Evolutionary conservation across 1,140 invertebrate species (phyloP).

Genomic region (Aphelinus atriplicis): DNA sequence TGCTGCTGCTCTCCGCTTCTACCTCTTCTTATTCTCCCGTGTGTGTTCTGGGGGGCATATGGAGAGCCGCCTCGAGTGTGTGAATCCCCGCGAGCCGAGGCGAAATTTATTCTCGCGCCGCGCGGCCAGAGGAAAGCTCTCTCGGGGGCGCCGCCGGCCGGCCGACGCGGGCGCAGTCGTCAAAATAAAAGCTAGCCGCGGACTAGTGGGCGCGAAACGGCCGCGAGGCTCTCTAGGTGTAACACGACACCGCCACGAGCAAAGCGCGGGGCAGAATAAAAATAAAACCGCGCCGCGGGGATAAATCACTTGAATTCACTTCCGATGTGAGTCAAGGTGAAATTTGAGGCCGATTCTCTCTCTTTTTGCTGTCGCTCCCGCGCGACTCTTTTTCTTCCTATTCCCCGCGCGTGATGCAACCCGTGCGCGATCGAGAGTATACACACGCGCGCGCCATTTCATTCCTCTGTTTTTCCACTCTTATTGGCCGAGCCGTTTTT

Average conservation of each 20-base stretch:
- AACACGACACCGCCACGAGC: no score
- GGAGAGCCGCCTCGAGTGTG: neutral
- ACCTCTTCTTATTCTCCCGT: neutral
- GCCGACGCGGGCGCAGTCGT: neutral
- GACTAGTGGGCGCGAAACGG: no score
- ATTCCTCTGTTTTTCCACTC: no score
- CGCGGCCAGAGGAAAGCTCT: slow-evolving; percentile 21
- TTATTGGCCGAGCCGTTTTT: no score
- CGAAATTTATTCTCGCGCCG: slow-evolving; percentile 28
- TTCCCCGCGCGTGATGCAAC: no score
- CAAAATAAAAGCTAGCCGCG: no score
- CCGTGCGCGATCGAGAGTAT: no score
- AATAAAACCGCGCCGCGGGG: slow-evolving; percentile 6
- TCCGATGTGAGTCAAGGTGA: slow-evolving; percentile 35
- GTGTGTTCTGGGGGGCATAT: neutral
- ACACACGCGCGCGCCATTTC: no score
- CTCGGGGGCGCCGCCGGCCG: no score
- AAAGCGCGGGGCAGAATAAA: neutral
- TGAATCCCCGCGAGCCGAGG: slow-evolving; percentile 20
- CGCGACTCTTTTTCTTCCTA: no score
- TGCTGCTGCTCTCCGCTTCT: neutral
- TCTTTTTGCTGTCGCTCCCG: no score
- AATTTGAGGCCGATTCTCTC: slow-evolving; percentile 3
- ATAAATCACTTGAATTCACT: slow-evolving; percentile 6
- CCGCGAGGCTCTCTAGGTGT: no score